phyloP scores from a whole-genome alignment of 2,888 invertebrate genomes.

The Leptopilina myrica region DNA sequence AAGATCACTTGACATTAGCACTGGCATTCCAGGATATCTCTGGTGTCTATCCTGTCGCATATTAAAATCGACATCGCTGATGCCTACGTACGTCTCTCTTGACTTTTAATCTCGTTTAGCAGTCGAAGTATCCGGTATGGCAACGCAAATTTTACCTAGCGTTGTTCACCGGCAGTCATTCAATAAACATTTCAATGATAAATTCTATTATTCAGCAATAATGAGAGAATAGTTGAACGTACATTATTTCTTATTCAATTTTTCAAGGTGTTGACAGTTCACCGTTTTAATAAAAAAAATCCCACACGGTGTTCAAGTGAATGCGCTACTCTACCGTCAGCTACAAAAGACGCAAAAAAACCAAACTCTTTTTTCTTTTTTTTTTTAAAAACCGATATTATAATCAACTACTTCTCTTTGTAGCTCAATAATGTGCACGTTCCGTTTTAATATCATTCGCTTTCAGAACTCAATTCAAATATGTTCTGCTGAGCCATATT shows the following conservation, averaged over 20 bases:
- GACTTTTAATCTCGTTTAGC: slow-evolving; percentile 2
- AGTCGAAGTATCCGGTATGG: slow-evolving; percentile 38
- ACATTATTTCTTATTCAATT: slow-evolving; percentile 60
- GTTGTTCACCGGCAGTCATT: slow-evolving; percentile 44
- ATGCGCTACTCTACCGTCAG: slow-evolving; percentile 28
- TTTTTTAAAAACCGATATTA: background rate
- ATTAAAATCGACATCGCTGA: slow-evolving; percentile 64
- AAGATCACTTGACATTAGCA: slow-evolving; percentile 61
- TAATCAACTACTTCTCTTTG: background rate
- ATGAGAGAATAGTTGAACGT: slow-evolving; percentile 43
- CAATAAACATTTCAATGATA: slow-evolving; percentile 40
- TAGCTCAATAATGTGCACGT: slow-evolving; percentile 46
- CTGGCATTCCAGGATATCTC: slow-evolving; percentile 59
- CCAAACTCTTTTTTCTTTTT: background rate
- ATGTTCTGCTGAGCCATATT: slow-evolving; percentile 47
- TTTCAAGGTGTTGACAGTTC: slow-evolving; percentile 69
- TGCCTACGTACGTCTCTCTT: slow-evolving; percentile 6
- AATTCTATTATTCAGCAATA: slow-evolving; percentile 44
- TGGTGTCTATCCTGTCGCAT: slow-evolving; percentile 61
- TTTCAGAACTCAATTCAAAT: slow-evolving; percentile 58
- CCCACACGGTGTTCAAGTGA: slow-evolving; percentile 31
- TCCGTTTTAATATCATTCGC: slow-evolving; percentile 57
- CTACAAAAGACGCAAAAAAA: slow-evolving; percentile 12
- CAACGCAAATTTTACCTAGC: slow-evolving; percentile 46
- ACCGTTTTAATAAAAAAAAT: slow-evolving; percentile 61